Evolutionary conservation across 2,888 invertebrate genomes (phyloP).

Genomic region (Erebia ligea): DNA sequence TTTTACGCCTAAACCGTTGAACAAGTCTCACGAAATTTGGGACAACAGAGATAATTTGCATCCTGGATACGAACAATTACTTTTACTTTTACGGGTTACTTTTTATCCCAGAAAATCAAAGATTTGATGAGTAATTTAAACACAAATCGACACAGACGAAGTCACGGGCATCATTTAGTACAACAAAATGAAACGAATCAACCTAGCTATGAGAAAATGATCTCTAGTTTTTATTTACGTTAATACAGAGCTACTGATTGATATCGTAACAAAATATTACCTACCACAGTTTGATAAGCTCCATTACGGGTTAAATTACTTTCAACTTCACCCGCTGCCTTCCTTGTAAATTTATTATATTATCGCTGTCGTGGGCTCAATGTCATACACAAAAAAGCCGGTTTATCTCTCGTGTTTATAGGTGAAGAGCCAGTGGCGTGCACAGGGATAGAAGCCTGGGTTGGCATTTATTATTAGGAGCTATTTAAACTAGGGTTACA

Average conservation of each 20-base stretch:
- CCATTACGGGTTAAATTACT: constrained; percentile 39
- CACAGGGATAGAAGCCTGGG: too few species aligned
- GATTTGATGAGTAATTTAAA: too few species aligned
- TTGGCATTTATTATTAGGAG: too few species aligned
- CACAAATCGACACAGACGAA: too few species aligned
- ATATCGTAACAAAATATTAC: constrained; percentile 30
- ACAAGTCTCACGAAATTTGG: too few species aligned
- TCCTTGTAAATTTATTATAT: constrained; percentile 57
- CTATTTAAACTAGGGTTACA: too few species aligned
- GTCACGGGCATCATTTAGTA: not conserved
- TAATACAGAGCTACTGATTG: constrained; percentile 21
- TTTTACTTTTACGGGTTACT: too few species aligned
- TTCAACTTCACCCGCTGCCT: constrained; percentile 45
- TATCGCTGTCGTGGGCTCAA: constrained; percentile 57
- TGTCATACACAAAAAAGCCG: constrained; percentile 58
- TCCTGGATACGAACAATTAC: too few species aligned
- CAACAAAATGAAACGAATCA: constrained; percentile 20
- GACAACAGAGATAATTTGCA: too few species aligned
- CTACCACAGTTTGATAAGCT: constrained; percentile 37
- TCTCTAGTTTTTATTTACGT: constrained; percentile 25
- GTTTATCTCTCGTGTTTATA: constrained; percentile 46
- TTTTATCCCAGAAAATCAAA: too few species aligned
- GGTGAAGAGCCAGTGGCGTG: constrained; percentile 2
- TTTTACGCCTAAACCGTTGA: too few species aligned
- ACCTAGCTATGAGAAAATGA: constrained; percentile 21